Evolutionary conservation across 2,797 vertebrate species (phyloP).

Genomic region (Pampus argenteus): DNA sequence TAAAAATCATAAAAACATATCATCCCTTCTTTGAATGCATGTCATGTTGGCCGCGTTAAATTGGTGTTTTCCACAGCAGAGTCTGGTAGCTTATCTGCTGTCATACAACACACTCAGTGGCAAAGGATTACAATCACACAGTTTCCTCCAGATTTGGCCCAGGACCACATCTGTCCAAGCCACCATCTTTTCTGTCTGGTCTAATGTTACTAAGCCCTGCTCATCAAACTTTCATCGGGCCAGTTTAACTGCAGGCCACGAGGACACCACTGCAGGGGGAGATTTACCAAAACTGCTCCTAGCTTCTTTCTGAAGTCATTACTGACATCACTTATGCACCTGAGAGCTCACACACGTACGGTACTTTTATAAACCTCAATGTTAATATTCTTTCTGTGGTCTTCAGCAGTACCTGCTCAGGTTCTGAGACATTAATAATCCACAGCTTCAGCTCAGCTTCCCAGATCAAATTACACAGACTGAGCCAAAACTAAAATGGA

Average conservation of each 20-base stretch:
- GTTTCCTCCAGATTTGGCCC: not conserved
- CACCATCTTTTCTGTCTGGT: slow-evolving; percentile 7
- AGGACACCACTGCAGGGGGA: not conserved
- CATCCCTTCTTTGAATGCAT: not conserved
- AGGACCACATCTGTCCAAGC: not conserved
- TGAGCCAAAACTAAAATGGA: slow-evolving; percentile 58
- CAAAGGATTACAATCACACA: not conserved
- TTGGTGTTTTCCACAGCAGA: not conserved
- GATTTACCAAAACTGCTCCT: not conserved
- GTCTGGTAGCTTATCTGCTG: not conserved
- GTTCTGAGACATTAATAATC: slow-evolving; percentile 80
- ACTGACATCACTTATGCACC: not conserved
- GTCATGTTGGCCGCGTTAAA: not conserved
- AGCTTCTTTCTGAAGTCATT: not conserved
- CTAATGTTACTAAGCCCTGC: slow-evolving; percentile 57
- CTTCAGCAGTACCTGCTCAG: slow-evolving; percentile 55
- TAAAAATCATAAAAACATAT: too few species aligned
- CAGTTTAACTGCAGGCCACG: slow-evolving; percentile 20
- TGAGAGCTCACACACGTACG: not conserved
- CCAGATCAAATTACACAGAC: slow-evolving; percentile 67
- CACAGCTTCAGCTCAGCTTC: slow-evolving; percentile 71
- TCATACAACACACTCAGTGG: not conserved
- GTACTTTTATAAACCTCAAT: not conserved
- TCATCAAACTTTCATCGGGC: slow-evolving; percentile 67
- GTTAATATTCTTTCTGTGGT: slow-evolving; percentile 17